These are phyloP conservation scores for Bubo blakistoni DNA, from an alignment of 2,113 vertebrate species.

Conservation along the genomic window DNA sequence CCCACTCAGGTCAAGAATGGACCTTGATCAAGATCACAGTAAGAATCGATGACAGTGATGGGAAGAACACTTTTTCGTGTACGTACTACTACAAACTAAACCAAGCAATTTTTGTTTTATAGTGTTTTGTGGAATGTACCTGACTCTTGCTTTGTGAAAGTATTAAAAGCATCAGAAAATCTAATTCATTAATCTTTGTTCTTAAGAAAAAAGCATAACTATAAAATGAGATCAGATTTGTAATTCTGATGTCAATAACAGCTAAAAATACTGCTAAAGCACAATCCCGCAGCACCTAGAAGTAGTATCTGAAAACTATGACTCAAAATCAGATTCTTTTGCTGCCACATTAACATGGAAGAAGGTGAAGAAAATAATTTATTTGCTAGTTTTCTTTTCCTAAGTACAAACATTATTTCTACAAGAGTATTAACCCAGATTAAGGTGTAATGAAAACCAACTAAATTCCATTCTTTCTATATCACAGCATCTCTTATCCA, in stretches of 20 bases:
- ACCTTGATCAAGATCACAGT: not conserved
- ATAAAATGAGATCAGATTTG: not conserved
- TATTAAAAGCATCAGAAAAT: not conserved
- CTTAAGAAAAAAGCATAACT: not conserved
- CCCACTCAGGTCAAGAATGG: not conserved
- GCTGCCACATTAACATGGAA: not conserved
- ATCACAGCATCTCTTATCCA: not conserved
- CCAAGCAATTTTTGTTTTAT: not conserved
- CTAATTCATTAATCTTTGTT: not conserved
- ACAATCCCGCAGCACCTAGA: not conserved
- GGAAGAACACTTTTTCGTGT: not conserved
- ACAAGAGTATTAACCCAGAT: not conserved
- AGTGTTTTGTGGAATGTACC: not conserved
- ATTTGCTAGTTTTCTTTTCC: not conserved
- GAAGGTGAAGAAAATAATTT: not conserved
- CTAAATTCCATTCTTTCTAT: not conserved
- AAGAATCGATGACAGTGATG: not conserved
- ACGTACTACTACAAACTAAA: not conserved
- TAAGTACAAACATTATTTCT: not conserved
- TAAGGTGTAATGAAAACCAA: not conserved
- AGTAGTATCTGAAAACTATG: not conserved
- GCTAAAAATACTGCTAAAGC: not conserved
- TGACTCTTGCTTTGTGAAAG: not conserved
- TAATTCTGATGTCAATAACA: not conserved
- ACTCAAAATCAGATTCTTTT: not conserved